Conservation (phyloP, 1,140 invertebrate genomes). For the Lordiphosa stackelbergi region DNA sequence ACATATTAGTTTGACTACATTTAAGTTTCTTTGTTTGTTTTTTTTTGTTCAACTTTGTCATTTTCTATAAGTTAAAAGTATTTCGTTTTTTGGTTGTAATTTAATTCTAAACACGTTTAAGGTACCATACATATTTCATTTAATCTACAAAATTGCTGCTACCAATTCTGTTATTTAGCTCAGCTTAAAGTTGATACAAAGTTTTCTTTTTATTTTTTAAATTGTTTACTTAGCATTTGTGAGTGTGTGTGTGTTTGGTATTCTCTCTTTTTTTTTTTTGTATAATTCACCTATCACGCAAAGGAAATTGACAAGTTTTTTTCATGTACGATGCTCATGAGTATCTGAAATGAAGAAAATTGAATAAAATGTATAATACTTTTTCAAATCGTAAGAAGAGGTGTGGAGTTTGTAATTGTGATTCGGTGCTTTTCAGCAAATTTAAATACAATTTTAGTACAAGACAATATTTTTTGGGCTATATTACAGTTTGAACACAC, state of each 20-base stretch:
- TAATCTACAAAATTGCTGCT: constrained; percentile 74
- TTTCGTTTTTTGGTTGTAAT: constrained; percentile 51
- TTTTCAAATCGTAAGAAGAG: constrained; percentile 69
- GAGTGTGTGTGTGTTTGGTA: neutral
- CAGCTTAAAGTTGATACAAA: constrained; percentile 75
- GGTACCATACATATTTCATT: constrained; percentile 73
- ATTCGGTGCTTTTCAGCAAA: too few species aligned
- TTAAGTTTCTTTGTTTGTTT: constrained; percentile 14
- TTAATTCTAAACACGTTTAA: constrained; percentile 71
- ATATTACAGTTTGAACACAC: too few species aligned
- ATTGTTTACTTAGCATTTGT: constrained; percentile 30
- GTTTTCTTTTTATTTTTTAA: constrained; percentile 38
- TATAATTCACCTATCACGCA: constrained; percentile 77
- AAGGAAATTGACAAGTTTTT: constrained; percentile 77
- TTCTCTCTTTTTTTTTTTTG: constrained; percentile 22
- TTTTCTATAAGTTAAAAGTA: constrained; percentile 52
- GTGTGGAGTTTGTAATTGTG: too few species aligned
- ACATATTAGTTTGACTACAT: constrained; percentile 39
- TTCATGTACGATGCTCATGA: constrained; percentile 77
- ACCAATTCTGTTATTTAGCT: constrained; percentile 65
- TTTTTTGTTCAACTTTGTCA: constrained; percentile 45
- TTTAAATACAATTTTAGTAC: too few species aligned
- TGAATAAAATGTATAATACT: constrained; percentile 56
- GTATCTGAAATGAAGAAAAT: constrained; percentile 63
- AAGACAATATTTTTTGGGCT: too few species aligned